phyloP scores from a whole-genome alignment of 2,888 invertebrate genomes.

The Leptothorax acervorum region DNA sequence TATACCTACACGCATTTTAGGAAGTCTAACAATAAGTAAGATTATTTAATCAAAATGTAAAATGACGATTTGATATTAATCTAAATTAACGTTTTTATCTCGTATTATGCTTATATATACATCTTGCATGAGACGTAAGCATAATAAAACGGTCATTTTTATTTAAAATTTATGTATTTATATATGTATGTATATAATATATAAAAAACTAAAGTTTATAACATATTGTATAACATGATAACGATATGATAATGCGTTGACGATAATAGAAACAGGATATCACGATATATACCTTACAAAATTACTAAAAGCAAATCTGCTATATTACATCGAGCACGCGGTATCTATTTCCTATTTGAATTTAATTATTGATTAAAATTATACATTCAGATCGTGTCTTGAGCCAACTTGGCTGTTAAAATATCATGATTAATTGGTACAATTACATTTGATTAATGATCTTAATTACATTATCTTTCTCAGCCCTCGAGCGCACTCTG shows the following conservation, averaged over 20 bases:
- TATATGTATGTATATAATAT: no score
- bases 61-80: not conserved
- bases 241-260: not conserved
- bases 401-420: constrained; percentile 27
- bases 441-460: constrained; percentile 72
- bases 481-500: constrained; percentile 15
- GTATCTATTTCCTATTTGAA: constrained; percentile 22
- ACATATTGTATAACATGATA: not conserved
- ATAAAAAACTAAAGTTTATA: not conserved
- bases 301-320: not conserved
- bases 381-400: constrained; percentile 40
- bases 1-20: not conserved
- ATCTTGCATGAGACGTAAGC: not conserved
- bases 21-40: not conserved
- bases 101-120: not conserved
- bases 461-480: constrained; percentile 63
- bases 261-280: not conserved
- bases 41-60: not conserved
- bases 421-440: constrained; percentile 63
- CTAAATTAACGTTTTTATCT: not conserved
- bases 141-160: not conserved
- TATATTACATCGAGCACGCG: no score
- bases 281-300: not conserved
- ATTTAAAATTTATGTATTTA: not conserved
- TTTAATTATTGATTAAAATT: constrained; percentile 46